Evolutionary conservation across 2,113 vertebrate species (phyloP).

Genomic region (Scophthalmus maximus): DNA sequence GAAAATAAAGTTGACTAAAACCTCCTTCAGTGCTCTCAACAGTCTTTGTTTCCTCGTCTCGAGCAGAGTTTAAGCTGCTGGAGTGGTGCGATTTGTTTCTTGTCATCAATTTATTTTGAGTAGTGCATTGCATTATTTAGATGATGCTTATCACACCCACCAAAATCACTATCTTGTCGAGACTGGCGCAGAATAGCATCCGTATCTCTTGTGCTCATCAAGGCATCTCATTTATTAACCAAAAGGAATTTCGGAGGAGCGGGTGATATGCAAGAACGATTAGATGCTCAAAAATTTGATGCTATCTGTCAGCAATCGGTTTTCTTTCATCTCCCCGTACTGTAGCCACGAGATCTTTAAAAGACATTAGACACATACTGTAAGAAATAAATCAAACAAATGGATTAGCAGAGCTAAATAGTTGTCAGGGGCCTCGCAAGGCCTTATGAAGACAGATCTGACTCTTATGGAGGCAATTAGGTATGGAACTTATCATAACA

Average conservation of each 20-base stretch:
- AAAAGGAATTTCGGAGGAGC: constrained; percentile 67
- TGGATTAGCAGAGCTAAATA: constrained; percentile 82
- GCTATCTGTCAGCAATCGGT: constrained; percentile 76
- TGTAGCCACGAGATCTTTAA: constrained; percentile 75
- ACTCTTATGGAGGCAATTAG: constrained; percentile 80
- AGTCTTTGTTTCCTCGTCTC: constrained; percentile 52
- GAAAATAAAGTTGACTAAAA: constrained; percentile 36
- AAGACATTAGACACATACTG: constrained; percentile 78
- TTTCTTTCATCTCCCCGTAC: constrained; percentile 66
- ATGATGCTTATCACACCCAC: constrained; percentile 68
- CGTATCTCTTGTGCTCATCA: constrained; percentile 73
- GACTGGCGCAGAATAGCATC: constrained; percentile 60
- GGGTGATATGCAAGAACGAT: constrained; percentile 69
- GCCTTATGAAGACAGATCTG: constrained; percentile 82
- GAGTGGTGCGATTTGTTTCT: constrained; percentile 63
- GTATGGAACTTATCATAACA: constrained; percentile 85
- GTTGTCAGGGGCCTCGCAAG: constrained; percentile 75
- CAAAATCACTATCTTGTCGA: constrained; percentile 69
- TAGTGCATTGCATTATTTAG: constrained; percentile 74
- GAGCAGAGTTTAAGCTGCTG: constrained; percentile 50
- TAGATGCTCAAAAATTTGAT: constrained; percentile 71
- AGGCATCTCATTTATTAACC: constrained; percentile 75
- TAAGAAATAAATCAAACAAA: constrained; percentile 83
- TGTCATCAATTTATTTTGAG: constrained; percentile 73
- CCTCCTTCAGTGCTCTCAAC: constrained; percentile 18